These are phyloP conservation scores for Habrosyne pyritoides DNA, from an alignment of 2,888 invertebrate species.

Conservation along the genomic window DNA sequence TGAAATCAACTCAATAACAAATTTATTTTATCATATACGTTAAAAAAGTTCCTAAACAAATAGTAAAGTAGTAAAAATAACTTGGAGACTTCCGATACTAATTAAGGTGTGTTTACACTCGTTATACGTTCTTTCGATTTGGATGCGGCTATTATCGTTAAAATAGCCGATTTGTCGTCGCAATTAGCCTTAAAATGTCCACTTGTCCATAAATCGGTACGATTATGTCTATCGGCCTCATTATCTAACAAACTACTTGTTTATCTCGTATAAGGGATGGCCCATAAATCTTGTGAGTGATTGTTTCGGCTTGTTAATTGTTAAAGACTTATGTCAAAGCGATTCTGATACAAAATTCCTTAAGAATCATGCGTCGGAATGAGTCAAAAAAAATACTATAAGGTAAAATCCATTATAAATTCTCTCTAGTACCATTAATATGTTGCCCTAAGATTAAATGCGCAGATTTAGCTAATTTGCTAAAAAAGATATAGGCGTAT, in stretches of 20 bases:
- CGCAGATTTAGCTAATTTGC: no score
- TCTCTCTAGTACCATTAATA: no score
- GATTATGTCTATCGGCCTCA: conserved; percentile 48
- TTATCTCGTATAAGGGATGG: conserved; percentile 23
- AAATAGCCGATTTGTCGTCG: conserved; percentile 62
- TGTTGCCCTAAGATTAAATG: no score
- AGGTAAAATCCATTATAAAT: no score
- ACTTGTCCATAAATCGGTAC: conserved; percentile 57
- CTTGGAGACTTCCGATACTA: conserved; percentile 70
- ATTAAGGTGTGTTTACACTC: conserved; percentile 63
- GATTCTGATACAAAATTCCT: no score
- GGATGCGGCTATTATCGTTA: conserved; percentile 69
- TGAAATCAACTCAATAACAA: background rate
- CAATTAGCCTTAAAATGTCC: conserved; percentile 70
- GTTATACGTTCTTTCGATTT: conserved; percentile 58
- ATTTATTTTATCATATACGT: background rate
- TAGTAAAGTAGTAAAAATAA: conserved; percentile 63
- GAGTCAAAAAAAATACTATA: no score
- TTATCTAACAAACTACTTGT: conserved; percentile 29
- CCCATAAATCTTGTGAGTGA: conserved; percentile 10
- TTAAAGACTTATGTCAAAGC: no score
- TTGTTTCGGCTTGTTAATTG: background rate
- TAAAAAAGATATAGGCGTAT: no score
- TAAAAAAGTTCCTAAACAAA: background rate
- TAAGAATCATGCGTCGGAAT: no score